A percentile compares a stretch with the other conserved stretches of the same genome.
Conservation (phyloP, 1,140 invertebrate species). For the Bombus sibiricus region DNA sequence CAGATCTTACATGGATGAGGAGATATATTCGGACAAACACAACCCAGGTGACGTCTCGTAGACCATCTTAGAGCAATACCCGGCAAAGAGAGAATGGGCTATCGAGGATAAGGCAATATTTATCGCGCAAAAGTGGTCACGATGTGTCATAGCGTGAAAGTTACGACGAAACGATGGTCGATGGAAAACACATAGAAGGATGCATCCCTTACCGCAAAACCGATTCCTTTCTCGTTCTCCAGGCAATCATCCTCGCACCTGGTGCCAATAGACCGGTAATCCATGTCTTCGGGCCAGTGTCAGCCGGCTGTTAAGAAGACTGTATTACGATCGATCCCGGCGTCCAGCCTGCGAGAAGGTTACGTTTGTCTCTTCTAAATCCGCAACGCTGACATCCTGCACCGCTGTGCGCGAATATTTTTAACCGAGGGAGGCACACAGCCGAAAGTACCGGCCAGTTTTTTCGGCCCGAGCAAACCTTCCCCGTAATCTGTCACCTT, state of each 20-base stretch:
- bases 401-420: conserved; percentile 41
- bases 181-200: conserved; percentile 16
- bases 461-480: conserved; percentile 26
- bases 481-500: conserved; percentile 49
- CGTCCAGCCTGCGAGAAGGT: conserved; percentile 47
- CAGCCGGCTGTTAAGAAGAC: conserved; percentile 44
- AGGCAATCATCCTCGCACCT: conserved; percentile 74
- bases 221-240: conserved; percentile 73
- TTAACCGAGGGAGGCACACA: conserved; percentile 34
- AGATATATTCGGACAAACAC: not conserved
- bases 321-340: conserved; percentile 65
- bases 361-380: conserved; percentile 46
- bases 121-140: not conserved
- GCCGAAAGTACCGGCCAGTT: not conserved
- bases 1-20: not conserved
- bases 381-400: conserved; percentile 48
- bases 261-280: conserved; percentile 72
- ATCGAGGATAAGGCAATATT: not conserved
- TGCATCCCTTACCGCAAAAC: conserved; percentile 71
- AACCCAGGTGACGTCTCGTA: not conserved
- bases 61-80: not conserved
- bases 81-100: not conserved
- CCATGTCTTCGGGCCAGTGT: conserved; percentile 68
- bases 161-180: not conserved
- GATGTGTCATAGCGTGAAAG: not conserved